A percentile compares a stretch with the other conserved stretches of the same genome.
Evolutionary conservation across 2,113 vertebrate species (phyloP).

Genomic region (Alouatta palliata): DNA sequence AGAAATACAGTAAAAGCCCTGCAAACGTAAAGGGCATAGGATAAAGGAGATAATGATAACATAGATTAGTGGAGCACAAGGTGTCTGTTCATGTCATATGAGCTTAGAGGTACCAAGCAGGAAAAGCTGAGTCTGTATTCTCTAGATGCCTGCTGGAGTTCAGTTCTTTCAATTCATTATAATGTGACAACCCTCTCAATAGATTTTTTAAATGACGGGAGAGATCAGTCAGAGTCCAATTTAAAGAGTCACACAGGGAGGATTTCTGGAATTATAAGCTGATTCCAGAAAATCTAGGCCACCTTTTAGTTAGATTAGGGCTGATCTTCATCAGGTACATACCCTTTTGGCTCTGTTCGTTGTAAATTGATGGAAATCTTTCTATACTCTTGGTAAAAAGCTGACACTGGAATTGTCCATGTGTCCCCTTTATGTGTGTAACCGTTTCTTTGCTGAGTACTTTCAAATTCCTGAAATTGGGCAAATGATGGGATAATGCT

Average conservation of each 20-base stretch:
- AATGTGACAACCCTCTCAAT: not conserved
- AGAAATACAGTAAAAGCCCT: not conserved
- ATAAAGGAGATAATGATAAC: not conserved
- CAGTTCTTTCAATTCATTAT: not conserved
- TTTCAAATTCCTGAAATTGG: not conserved
- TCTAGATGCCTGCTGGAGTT: not conserved
- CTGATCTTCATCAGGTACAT: not conserved
- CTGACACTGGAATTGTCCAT: accelerated
- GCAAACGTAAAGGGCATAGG: not conserved
- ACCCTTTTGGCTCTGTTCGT: not conserved
- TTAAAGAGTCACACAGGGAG: not conserved
- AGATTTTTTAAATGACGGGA: not conserved
- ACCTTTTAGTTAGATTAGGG: not conserved
- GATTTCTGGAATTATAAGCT: not conserved
- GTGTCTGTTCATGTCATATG: not conserved
- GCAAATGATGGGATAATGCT: not conserved
- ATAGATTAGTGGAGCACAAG: not conserved
- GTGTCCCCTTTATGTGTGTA: not conserved
- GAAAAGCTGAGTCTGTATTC: not conserved
- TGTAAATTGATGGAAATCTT: not conserved
- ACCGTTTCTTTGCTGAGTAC: too few relatives aligned
- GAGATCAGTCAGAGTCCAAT: not conserved
- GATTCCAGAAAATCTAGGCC: not conserved
- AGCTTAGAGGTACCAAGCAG: not conserved
- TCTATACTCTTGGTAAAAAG: not conserved